A percentile compares a stretch with the other conserved stretches of the same genome.
These are phyloP conservation scores for Amiota mariae DNA, from an alignment of 2,888 invertebrate species.

Conservation along the genomic window DNA sequence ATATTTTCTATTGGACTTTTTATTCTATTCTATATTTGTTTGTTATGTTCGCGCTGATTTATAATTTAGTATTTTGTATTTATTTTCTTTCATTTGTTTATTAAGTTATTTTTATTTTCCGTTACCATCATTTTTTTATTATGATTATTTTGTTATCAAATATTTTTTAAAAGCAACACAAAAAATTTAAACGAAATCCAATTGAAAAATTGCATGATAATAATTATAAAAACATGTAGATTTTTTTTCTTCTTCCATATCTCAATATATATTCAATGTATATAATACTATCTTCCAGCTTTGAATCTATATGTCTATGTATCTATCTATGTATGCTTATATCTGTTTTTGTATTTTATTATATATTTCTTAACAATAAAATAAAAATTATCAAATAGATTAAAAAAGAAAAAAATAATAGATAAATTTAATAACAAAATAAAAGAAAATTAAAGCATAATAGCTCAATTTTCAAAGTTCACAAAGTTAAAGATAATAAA, in stretches of 20 bases:
- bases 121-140: background rate
- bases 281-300: no score
- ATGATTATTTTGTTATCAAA: background rate
- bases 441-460: no score
- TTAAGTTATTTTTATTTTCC: background rate
- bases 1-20: background rate
- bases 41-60: background rate
- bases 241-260: background rate
- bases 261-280: background rate
- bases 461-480: no score
- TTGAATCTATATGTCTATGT: no score
- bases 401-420: no score
- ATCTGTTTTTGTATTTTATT: no score
- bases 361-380: no score
- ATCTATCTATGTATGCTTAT: no score
- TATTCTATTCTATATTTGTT: background rate
- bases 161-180: no score
- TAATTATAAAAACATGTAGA: background rate
- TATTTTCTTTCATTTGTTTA: background rate
- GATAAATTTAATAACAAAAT: no score
- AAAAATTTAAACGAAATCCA: background rate
- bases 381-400: no score
- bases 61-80: constrained; percentile 2
- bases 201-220: background rate
- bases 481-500: no score